phyloP scores from a whole-genome alignment of 2,888 invertebrate species.

The Stictocephala bisonia region DNA sequence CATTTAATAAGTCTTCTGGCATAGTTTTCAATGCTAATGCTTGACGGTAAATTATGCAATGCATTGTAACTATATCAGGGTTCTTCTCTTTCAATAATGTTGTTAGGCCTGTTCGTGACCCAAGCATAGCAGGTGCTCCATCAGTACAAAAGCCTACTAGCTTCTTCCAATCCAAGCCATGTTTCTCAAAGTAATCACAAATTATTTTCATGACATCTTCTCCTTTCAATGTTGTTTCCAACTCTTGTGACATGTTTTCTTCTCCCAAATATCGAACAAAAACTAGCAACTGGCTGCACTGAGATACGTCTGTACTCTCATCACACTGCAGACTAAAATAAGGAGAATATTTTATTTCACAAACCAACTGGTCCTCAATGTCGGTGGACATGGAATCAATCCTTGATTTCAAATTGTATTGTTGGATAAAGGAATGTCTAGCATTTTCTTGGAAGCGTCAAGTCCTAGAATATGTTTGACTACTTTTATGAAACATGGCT shows the following conservation, averaged over 20 bases:
- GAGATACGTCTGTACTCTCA: conserved; percentile 17
- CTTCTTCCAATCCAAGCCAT: conserved; percentile 26
- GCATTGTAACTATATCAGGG: conserved; percentile 39
- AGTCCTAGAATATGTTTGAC: no score
- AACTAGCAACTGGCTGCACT: conserved; percentile 24
- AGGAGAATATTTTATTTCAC: conserved; percentile 18
- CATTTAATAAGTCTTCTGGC: conserved; percentile 34
- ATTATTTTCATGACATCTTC: conserved; percentile 43
- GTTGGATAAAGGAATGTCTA: conserved; percentile 27
- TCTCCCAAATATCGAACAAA: conserved; percentile 13
- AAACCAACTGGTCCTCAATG: conserved; percentile 21
- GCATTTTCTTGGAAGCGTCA: neutral
- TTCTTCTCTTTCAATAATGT: conserved; percentile 42
- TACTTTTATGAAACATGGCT: conserved; percentile 15
- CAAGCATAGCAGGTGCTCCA: no score
- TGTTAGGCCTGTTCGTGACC: conserved; percentile 22
- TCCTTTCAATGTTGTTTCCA: conserved; percentile 44
- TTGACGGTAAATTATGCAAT: no score
- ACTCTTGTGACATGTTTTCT: conserved; percentile 1
- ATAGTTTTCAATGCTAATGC: conserved; percentile 47
- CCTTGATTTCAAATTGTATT: neutral
- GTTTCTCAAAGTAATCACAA: no score
- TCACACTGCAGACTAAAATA: conserved; percentile 19
- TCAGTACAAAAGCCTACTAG: conserved; percentile 44
- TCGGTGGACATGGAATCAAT: conserved; percentile 24